phyloP scores from a whole-genome alignment of 2,888 invertebrate species.

The Frankliniella fusca region DNA sequence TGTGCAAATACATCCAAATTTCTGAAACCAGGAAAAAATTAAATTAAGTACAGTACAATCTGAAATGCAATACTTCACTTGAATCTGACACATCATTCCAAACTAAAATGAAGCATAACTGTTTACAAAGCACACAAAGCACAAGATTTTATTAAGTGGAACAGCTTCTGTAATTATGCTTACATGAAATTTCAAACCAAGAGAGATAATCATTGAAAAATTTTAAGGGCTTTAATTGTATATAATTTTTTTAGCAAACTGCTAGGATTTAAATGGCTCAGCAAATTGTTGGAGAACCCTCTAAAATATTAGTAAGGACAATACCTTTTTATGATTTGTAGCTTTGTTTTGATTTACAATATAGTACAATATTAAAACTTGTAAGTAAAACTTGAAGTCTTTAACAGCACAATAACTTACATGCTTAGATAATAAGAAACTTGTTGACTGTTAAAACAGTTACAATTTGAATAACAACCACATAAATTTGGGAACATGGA shows the following conservation, averaged over 20 bases:
- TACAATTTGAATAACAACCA: conserved; percentile 1
- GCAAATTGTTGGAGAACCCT: not conserved
- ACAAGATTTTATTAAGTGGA: not conserved
- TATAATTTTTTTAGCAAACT: not conserved
- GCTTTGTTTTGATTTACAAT: conserved; percentile 19
- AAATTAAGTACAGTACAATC: not conserved
- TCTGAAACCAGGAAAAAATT: not conserved
- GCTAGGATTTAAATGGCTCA: conserved; percentile 2
- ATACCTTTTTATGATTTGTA: conserved; percentile 16
- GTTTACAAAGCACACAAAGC: not conserved
- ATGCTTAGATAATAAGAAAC: not conserved
- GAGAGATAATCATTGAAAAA: not conserved
- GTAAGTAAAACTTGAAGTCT: conserved; percentile 20
- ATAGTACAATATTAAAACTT: conserved; percentile 18
- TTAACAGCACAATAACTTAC: conserved; percentile 24
- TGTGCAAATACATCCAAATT: not conserved
- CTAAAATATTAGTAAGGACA: conserved; percentile 9
- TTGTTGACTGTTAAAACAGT: conserved; percentile 6
- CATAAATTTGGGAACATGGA: conserved; percentile 3
- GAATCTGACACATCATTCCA: not conserved
- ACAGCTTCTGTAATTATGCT: not conserved
- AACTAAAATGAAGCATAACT: not conserved
- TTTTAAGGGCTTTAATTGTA: not conserved
- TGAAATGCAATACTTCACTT: not conserved
- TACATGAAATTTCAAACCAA: not conserved